Percentiles rank a stretch among this genome's conserved stretches.
These are phyloP conservation scores for Invenusta paracnida DNA, from an alignment of 2,888 invertebrate genomes.

Conservation along the genomic window DNA sequence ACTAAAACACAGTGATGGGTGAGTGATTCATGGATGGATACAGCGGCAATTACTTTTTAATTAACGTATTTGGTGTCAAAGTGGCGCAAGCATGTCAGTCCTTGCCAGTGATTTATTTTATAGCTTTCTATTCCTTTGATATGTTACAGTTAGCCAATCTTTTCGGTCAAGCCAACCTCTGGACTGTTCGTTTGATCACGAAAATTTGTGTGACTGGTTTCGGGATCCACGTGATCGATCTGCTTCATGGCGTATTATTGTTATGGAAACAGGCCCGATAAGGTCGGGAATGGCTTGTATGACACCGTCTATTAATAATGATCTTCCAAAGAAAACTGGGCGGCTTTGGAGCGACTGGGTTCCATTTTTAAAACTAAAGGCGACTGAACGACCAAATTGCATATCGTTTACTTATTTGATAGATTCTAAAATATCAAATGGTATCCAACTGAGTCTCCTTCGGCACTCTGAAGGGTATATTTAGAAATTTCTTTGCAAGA, in stretches of 20 bases:
- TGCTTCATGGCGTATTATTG: slow-evolving; percentile 24
- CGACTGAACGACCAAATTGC: background rate
- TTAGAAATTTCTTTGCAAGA: too few relatives aligned
- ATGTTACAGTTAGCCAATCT: background rate
- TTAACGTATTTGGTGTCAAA: background rate
- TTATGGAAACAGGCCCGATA: slow-evolving; percentile 27
- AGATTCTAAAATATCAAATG: background rate
- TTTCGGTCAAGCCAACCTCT: background rate
- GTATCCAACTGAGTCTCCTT: background rate
- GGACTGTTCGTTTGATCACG: slow-evolving; percentile 37
- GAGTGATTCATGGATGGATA: background rate
- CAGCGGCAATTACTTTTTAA: background rate
- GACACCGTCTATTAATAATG: background rate
- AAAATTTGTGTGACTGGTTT: slow-evolving; percentile 37
- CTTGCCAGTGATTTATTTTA: too few relatives aligned
- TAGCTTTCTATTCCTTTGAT: too few relatives aligned
- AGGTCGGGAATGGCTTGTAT: slow-evolving; percentile 34
- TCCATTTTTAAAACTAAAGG: slow-evolving; percentile 7
- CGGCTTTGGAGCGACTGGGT: slow-evolving; percentile 39
- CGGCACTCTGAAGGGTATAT: slow-evolving; percentile 4
- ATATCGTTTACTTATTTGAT: background rate
- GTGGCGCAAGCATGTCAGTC: too few relatives aligned
- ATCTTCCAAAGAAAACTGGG: slow-evolving; percentile 25
- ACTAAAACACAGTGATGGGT: slow-evolving; percentile 6
- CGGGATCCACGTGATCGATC: slow-evolving; percentile 37